Base-by-base conservation (phyloP, 2,113 vertebrate species). In the Zapornia atra region DNA sequence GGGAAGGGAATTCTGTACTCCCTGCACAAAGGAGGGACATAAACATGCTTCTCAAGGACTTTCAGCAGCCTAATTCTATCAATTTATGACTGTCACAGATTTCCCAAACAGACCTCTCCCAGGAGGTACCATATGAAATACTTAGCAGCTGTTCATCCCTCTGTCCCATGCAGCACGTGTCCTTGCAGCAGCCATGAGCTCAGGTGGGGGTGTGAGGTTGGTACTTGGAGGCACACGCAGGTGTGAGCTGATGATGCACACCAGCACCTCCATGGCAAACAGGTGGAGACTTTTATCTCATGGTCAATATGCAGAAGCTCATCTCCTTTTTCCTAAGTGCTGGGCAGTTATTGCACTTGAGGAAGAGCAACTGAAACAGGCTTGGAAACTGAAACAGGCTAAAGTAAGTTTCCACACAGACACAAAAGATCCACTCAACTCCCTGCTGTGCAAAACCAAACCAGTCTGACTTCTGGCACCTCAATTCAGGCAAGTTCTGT, bases 191-290 rank as follows among this genome's bases (percentile, higher is more conserved):
- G 31, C 34, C 40, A 20, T 0, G 2, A 12, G 50, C 40, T 66
- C 51, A 16, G 48, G 33, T 3, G 44, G 29, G 54, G 2, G 1
- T 4, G 1, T 20, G 82, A 53, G 21, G 61, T 7, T n/a, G 60
- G 40, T 34, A 48, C 46, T 4, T 8, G 42, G 51, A 44, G 31
- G 13, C 40, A 24, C 0, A 3, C 1, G 8, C 9, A 22, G 15
- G 18, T 36, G 33, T 11, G 25, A 87, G 31, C 18, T 69, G 38
- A 7, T 65, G 38, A n/a, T 56, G 65, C 16, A 1, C 10, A 31
- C 34, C 75, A 82, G 33, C 77, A 56, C 8, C 46, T 79, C 80
- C 61, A 12, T 0, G 0, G 28, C 19, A n/a, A 12, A 29, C 22
- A 75, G 9, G 11, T 40, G 51, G 71, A 82, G 14, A 34, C 33